These are phyloP conservation scores for Tromatobia lineatoria DNA, from an alignment of 2,888 invertebrate genomes.

Conservation along the genomic window DNA sequence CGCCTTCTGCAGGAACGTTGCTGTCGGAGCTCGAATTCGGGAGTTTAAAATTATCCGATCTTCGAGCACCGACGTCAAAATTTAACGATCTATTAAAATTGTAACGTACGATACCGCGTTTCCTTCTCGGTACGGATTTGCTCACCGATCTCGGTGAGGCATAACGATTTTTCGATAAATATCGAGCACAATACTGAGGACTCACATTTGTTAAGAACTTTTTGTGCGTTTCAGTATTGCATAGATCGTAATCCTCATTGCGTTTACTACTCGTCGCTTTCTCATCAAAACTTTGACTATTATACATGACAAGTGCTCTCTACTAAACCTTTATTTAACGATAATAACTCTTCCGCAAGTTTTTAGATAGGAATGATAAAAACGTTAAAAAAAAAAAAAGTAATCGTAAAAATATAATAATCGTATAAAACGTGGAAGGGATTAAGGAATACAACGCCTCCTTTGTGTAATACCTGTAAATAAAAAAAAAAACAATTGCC, in stretches of 20 bases:
- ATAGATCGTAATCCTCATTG: constrained; percentile 73
- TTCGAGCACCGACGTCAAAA: constrained; percentile 73
- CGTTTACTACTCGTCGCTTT: constrained; percentile 64
- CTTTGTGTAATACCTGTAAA: constrained; percentile 42
- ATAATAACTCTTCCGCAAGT: not conserved
- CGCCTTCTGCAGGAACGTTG: constrained; percentile 66
- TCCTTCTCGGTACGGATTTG: constrained; percentile 76
- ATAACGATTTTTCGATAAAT: constrained; percentile 72
- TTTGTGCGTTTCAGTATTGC: constrained; percentile 70
- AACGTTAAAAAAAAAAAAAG: not conserved
- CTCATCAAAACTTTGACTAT: constrained; percentile 65
- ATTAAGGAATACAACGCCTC: constrained; percentile 27
- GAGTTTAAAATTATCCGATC: constrained; percentile 70
- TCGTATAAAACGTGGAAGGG: not conserved
- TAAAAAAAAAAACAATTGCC: not conserved
- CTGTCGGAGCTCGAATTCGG: constrained; percentile 73
- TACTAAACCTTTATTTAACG: not conserved
- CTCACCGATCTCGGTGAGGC: constrained; percentile 72
- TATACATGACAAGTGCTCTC: constrained; percentile 66
- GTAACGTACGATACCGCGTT: constrained; percentile 71
- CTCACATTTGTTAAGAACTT: constrained; percentile 74
- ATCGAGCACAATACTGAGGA: constrained; percentile 73
- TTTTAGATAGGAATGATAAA: not conserved
- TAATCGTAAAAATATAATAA: not conserved
- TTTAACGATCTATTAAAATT: constrained; percentile 78